Evolutionary conservation across 2,888 invertebrate genomes (phyloP).

Genomic region (Leucozona laternaria): DNA sequence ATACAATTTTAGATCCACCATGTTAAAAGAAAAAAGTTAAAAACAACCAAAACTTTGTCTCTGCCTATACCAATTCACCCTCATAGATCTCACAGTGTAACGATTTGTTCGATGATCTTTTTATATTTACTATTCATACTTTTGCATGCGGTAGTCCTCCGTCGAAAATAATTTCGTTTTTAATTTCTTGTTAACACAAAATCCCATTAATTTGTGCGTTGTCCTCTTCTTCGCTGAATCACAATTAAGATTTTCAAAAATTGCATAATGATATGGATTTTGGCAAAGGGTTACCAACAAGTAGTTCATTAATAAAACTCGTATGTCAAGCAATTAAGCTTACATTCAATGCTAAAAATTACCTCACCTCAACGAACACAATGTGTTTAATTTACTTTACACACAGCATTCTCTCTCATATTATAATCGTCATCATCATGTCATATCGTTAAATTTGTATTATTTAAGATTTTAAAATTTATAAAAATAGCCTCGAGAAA

Average conservation of each 20-base stretch:
- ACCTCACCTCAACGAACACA: constrained; percentile 37
- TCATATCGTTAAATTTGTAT: not conserved
- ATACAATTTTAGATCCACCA: too few relatives aligned
- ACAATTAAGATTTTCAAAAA: constrained; percentile 29
- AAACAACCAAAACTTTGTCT: too few relatives aligned
- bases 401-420: not conserved
- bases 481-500: constrained; percentile 51
- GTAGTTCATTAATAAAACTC: constrained; percentile 49
- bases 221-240: not conserved
- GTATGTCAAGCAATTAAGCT: constrained; percentile 43
- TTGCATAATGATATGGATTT: constrained; percentile 29
- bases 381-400: constrained; percentile 49
- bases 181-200: constrained; percentile 1
- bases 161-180: not conserved
- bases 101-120: too few relatives aligned
- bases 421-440: constrained; percentile 3
- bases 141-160: not conserved
- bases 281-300: constrained; percentile 48
- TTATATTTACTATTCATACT: too few relatives aligned
- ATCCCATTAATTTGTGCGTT: not conserved
- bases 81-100: too few relatives aligned
- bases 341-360: constrained; percentile 18
- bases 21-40: too few relatives aligned
- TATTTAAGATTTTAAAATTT: not conserved
- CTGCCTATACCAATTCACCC: too few relatives aligned